Conservation (phyloP, 2,888 invertebrate species). For the Cordilura impudica region DNA sequence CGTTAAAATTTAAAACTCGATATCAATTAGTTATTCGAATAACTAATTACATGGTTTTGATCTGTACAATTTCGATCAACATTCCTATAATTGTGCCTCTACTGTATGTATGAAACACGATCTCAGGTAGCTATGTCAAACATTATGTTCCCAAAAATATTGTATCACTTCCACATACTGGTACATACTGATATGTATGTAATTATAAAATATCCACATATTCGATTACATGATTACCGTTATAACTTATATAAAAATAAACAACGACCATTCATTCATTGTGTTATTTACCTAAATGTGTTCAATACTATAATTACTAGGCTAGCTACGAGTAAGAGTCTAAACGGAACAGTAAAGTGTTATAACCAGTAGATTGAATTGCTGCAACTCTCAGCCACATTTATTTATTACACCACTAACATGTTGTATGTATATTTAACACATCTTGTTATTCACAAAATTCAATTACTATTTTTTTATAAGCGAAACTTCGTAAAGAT, state of each 20-base stretch:
- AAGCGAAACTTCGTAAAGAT: not conserved
- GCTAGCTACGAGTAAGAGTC: not conserved
- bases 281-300: not conserved
- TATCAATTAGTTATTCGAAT: too few species aligned
- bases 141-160: too few species aligned
- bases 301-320: not conserved
- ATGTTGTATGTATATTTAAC: not conserved
- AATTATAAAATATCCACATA: not conserved
- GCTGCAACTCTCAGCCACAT: not conserved
- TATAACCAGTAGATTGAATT: not conserved
- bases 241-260: constrained; percentile 11
- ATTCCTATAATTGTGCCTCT: too few species aligned
- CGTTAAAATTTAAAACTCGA: too few species aligned
- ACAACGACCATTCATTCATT: constrained; percentile 20
- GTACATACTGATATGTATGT: not conserved
- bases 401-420: not conserved
- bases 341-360: not conserved
- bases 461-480: constrained; percentile 24
- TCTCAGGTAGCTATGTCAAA: too few species aligned
- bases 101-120: too few species aligned
- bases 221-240: constrained; percentile 10
- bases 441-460: constrained; percentile 19
- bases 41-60: too few species aligned
- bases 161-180: too few species aligned
- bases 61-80: too few species aligned